A percentile compares a stretch with the other conserved stretches of the same genome.
Conservation (phyloP, 2,888 invertebrate genomes). For the Penaeus monodon region DNA sequence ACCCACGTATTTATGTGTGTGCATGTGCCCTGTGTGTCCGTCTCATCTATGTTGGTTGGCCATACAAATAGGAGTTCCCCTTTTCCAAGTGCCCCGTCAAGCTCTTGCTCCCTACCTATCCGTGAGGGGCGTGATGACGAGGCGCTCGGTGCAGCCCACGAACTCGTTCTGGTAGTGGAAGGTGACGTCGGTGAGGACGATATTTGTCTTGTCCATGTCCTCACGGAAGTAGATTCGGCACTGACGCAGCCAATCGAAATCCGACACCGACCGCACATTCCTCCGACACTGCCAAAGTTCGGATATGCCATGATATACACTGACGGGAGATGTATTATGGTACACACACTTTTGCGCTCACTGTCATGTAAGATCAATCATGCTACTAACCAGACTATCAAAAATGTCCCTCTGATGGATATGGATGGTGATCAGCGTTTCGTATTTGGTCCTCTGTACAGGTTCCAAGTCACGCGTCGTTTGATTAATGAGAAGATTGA, state of each 20-base stretch:
- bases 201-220: constrained; percentile 91
- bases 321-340: too few relatives aligned
- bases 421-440: constrained; percentile 96
- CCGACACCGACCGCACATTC: constrained; percentile 88
- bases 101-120: constrained; percentile 78
- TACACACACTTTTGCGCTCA: too few relatives aligned
- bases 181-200: constrained; percentile 93
- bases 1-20: too few relatives aligned
- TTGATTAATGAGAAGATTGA: constrained; percentile 94
- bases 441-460: constrained; percentile 93
- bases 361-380: too few relatives aligned
- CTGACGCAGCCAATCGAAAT: constrained; percentile 98
- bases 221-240: constrained; percentile 97
- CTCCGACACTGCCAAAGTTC: constrained; percentile 80
- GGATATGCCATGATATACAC: too few relatives aligned
- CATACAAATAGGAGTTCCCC: too few relatives aligned
- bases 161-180: constrained; percentile 98
- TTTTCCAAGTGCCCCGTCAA: too few relatives aligned
- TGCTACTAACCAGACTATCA: constrained; percentile 84
- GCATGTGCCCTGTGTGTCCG: too few relatives aligned
- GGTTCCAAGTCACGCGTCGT: constrained; percentile 91
- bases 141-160: constrained; percentile 92
- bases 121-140: constrained; percentile 95
- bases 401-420: constrained; percentile 98
- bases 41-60: too few relatives aligned